phyloP scores from a whole-genome alignment of 2,888 invertebrate species.

The Polymixis flavicincta region DNA sequence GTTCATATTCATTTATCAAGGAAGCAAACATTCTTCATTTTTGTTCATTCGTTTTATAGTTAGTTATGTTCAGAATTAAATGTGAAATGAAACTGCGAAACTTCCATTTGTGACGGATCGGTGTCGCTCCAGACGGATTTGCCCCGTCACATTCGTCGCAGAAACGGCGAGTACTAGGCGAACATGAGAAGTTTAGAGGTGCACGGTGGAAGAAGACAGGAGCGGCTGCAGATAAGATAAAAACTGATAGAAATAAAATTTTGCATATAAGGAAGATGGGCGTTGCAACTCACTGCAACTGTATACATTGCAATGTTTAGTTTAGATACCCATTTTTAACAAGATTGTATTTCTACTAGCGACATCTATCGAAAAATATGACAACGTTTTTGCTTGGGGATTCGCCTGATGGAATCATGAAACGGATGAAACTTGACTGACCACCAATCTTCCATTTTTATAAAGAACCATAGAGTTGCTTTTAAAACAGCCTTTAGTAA shows the following conservation, averaged over 20 bases:
- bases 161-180: conserved; percentile 55
- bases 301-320: too few relatives aligned
- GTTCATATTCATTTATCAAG: too few relatives aligned
- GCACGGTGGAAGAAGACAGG: background rate
- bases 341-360: background rate
- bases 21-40: background rate
- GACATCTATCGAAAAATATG: conserved; percentile 21
- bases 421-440: background rate
- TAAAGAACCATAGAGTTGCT: background rate
- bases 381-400: background rate
- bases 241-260: background rate
- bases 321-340: background rate
- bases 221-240: background rate
- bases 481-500: background rate
- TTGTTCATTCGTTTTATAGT: background rate
- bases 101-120: background rate
- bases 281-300: too few relatives aligned
- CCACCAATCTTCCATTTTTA: background rate
- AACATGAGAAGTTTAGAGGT: conserved; percentile 36
- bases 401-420: background rate
- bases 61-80: background rate
- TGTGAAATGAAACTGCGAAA: background rate
- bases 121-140: conserved; percentile 25
- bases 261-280: background rate
- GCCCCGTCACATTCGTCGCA: conserved; percentile 51